A percentile compares a stretch with the other conserved stretches of the same genome.
Evolutionary conservation across 2,797 vertebrate genomes (phyloP).

Genomic region (Danio albolineatus): DNA sequence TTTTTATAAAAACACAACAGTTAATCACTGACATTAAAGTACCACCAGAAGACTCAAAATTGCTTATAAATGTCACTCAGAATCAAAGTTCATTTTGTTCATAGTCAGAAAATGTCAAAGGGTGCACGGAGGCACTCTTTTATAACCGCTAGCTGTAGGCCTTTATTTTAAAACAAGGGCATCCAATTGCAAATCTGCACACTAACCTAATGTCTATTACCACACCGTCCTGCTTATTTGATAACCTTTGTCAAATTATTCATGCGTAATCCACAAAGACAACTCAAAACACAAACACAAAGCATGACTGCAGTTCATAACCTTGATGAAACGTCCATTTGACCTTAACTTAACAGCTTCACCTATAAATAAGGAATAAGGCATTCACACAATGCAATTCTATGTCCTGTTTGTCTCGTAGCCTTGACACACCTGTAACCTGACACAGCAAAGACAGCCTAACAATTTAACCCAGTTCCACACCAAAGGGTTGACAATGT

Average conservation of each 20-base stretch:
- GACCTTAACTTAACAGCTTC: slow-evolving; percentile 32
- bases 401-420: slow-evolving; percentile 28
- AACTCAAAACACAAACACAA: slow-evolving; percentile 24
- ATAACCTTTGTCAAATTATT: slow-evolving; percentile 9
- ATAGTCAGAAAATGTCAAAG: neutral
- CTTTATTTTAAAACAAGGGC: neutral
- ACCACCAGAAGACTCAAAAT: neutral
- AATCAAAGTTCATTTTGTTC: neutral
- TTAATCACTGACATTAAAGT: too few species aligned
- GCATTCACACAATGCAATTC: slow-evolving; percentile 48
- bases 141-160: neutral
- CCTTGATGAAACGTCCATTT: slow-evolving; percentile 10
- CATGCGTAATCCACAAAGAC: neutral
- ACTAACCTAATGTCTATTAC: neutral
- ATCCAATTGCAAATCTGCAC: neutral
- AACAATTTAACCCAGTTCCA: slow-evolving; percentile 42
- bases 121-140: neutral
- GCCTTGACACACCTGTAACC: slow-evolving; percentile 49
- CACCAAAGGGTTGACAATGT: neutral
- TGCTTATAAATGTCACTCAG: neutral
- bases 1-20: too few species aligned
- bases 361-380: slow-evolving; percentile 53
- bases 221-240: slow-evolving; percentile 1
- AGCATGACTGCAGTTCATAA: neutral
- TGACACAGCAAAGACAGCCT: slow-evolving; percentile 32